A percentile compares a stretch with the other conserved stretches of the same genome.
These are phyloP conservation scores for Noctua fimbriata DNA, from an alignment of 2,888 invertebrate genomes.

Conservation along the genomic window DNA sequence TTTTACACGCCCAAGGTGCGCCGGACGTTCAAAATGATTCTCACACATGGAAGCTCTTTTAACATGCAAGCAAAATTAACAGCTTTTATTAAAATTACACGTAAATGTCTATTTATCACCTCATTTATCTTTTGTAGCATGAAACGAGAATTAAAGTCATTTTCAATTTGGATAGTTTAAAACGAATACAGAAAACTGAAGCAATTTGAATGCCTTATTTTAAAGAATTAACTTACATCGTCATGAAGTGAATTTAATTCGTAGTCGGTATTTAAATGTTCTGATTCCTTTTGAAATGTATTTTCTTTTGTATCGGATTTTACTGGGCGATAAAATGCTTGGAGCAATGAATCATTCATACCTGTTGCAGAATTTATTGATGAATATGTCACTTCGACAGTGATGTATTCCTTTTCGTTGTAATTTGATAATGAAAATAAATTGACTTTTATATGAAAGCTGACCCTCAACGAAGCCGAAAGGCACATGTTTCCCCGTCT, in stretches of 20 bases:
- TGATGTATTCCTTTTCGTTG: neutral
- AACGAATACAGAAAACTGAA: conserved; percentile 17
- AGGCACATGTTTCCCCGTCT: too few relatives aligned
- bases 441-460: neutral
- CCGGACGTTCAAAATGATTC: neutral
- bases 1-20: neutral
- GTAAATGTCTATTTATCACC: conserved; percentile 4
- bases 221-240: conserved; percentile 37
- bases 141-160: conserved; percentile 26
- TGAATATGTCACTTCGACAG: neutral
- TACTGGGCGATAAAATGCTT: neutral
- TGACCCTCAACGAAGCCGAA: too few relatives aligned
- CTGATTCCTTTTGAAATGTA: conserved; percentile 21
- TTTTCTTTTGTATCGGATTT: conserved; percentile 36
- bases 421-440: neutral
- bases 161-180: conserved; percentile 47
- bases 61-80: neutral
- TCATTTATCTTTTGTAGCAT: conserved; percentile 9
- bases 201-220: conserved; percentile 38
- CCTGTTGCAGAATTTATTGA: conserved; percentile 12
- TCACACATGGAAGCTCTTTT: neutral
- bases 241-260: conserved; percentile 50
- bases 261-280: conserved; percentile 29
- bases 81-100: neutral
- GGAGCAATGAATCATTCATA: conserved; percentile 4